Base-by-base conservation (phyloP, 2,113 vertebrate genomes). In the Bujurquina vittata region DNA sequence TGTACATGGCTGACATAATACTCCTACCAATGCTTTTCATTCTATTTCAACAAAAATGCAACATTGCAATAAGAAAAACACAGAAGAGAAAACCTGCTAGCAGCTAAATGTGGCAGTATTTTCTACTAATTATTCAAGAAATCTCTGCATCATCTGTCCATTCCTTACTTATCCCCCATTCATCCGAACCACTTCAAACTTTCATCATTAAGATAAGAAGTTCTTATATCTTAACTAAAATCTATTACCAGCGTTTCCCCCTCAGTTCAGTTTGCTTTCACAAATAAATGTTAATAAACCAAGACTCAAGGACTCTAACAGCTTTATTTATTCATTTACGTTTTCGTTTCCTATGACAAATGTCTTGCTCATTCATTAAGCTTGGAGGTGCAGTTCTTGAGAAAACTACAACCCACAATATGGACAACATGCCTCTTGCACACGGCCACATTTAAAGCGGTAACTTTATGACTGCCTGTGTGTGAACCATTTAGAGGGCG, bases 171-270 rank as follows among this genome's bases (percentile, higher is more conserved):
- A 31, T 69, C 23, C 20, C 22, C 22, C 5, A 46, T 49, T 67
- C 17, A 23, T 49, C 4, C 0, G 0, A 69, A 49, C 5, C 40
- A 67, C 40, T 67, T 11, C 40, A 52, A 69, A 20, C 43, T 49
- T 69, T 43, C 15, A 69, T 11, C 26, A 69, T 20, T 29, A 3
- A 40, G 23, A 69, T 31, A 43, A 52, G 23, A 0, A 20, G 23
- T 0, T 31, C 23, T 69, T 23, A 1, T 12, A 52, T 1, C 52
- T 69, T 0, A 15, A 43, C 17, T 69, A 69, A 69, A 52, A 31
- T 52, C 15, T 69, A 15, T 31, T 31, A 52, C 43, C 29, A 46
- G 23, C 0, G 26, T 72, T 72, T 52, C 17, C 46, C 10, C 11
- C 31, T 6, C 0, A 52, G 65, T 72, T 31, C 33, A 7, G 33